Conservation (phyloP, 1,140 invertebrate species). For the Conus ventricosus region DNA sequence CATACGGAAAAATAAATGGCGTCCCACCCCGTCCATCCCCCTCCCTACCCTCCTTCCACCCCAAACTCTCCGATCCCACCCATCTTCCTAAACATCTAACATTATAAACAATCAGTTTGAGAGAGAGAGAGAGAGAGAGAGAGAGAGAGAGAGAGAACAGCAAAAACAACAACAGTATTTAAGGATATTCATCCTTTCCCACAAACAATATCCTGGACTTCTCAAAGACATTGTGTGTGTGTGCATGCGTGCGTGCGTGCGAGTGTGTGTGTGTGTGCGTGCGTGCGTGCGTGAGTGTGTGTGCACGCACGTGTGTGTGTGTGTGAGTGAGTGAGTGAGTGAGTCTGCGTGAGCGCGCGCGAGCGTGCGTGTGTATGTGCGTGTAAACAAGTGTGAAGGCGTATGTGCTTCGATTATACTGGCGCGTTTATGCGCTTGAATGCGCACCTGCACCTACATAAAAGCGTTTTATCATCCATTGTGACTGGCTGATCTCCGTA, state of each 20-base stretch:
- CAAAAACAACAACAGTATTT: background rate
- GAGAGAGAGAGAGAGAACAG: background rate
- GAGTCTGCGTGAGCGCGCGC: slow-evolving; percentile 12
- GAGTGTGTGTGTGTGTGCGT: slow-evolving; percentile 27
- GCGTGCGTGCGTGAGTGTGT: slow-evolving; percentile 2
- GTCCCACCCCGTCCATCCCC: too few species aligned
- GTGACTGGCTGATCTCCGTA: too few species aligned
- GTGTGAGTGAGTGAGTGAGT: slow-evolving; percentile 28
- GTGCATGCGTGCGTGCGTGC: slow-evolving; percentile 23
- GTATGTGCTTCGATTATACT: background rate
- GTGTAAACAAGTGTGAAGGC: slow-evolving; percentile 16
- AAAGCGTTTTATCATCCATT: too few species aligned
- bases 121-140: background rate
- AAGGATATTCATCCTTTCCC: background rate
- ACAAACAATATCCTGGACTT: too few species aligned
- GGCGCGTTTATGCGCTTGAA: background rate
- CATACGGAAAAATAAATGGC: too few species aligned
- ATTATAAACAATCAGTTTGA: background rate
- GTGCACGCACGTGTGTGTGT: slow-evolving; percentile 4
- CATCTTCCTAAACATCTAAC: too few species aligned
- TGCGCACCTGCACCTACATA: too few species aligned
- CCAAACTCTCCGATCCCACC: too few species aligned
- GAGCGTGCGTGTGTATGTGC: slow-evolving; percentile 26
- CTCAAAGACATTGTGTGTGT: background rate
- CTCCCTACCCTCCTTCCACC: too few species aligned